Evolutionary conservation across 2,797 vertebrate genomes (phyloP), one percentile per base, ranked within the genome.

Genomic region (Pachyuromys duprasi): DNA sequence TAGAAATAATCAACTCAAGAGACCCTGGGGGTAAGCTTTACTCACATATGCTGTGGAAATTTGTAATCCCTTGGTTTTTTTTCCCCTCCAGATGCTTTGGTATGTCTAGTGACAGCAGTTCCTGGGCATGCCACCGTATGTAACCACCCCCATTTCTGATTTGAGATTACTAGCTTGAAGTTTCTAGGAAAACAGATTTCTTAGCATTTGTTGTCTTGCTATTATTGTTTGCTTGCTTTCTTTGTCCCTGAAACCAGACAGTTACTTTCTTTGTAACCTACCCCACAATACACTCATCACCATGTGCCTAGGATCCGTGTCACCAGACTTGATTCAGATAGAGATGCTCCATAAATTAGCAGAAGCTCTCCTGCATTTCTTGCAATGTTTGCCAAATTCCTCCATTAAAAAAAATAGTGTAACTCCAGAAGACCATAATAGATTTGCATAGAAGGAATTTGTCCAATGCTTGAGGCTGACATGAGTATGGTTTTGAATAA

Each of bases 1-100:
- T 53, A 91, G 95, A 95, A 95, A 97, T 95, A 96, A 97, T 98
- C 96, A 97, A 95, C 86, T 94, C 94, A 86, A 89, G 92, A 89
- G 53, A 90, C 86, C 95, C 95, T 93, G 79, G 53, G 90, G 96
- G 91, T 65, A 94, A 94, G 97, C 97, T 97, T 95, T 92, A 89
- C 90, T 97, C 63, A 5, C 91, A 94, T 88, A 36, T 95, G 91
- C 78, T 49, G 15, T 93, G 74, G 93, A 96, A 93, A 97, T 79
- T 89, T 92, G 86, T 74, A 97, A 96, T 97, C 93, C 90, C 24
- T 55, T 45, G n/a, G 12, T 26, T 14, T 81, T 69, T 53, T 72
- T 89, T 94, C 84, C 70, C 18, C 57, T 93, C 33, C 75, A 76
- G 57, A 94, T 74, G 67, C 49, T 94, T 76, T 36, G 4, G 22